phyloP scores from a whole-genome alignment of 2,888 invertebrate genomes.

The Salticus scenicus region DNA sequence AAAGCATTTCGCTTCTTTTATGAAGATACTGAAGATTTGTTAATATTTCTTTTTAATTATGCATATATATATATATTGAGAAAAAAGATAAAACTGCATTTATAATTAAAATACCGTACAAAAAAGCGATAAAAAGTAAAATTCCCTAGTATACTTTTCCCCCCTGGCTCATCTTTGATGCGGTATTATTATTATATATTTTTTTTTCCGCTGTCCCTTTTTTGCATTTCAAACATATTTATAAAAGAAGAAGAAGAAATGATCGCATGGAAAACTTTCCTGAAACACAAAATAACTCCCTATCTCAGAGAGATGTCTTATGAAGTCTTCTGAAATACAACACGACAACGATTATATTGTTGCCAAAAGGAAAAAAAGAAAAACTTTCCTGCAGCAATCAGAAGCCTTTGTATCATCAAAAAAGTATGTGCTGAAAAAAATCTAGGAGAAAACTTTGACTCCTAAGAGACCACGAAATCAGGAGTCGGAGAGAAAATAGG shows the following conservation, averaged over 20 bases:
- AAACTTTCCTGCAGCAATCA: conserved; percentile 6
- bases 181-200: too few species aligned
- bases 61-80: too few species aligned
- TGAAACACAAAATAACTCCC: background rate
- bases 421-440: background rate
- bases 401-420: conserved; percentile 7
- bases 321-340: conserved; percentile 2
- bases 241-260: background rate
- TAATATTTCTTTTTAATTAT: too few species aligned
- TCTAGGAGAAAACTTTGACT: conserved; percentile 1
- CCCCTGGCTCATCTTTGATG: too few species aligned
- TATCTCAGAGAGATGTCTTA: background rate
- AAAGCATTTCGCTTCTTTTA: too few species aligned
- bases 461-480: conserved; percentile 2
- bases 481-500: background rate
- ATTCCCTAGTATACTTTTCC: too few species aligned
- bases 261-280: background rate
- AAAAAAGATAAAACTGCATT: too few species aligned
- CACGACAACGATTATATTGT: conserved; percentile 11
- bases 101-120: too few species aligned
- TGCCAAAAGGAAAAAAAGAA: background rate
- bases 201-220: background rate
- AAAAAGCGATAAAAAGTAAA: too few species aligned
- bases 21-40: too few species aligned
- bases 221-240: background rate